Evolutionary conservation across 2,113 vertebrate species (phyloP), one percentile per base, ranked within the genome.

Genomic region (Phylloscopus trochilus): DNA sequence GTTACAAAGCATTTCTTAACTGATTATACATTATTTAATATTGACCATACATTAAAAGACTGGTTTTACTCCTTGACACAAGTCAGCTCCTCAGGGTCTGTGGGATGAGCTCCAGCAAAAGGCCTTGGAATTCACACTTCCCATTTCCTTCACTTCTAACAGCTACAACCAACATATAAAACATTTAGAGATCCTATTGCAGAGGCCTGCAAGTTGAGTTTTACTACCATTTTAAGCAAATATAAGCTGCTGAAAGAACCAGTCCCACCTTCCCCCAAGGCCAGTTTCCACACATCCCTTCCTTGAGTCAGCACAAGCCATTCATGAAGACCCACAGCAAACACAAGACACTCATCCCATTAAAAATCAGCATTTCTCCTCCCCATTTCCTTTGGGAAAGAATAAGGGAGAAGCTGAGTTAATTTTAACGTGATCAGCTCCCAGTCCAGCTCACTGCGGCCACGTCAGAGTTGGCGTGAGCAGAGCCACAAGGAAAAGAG

Each of bases 281-380:
- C 92, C 64, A 70, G 83, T 95, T 87, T 46, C 55, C 47, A 92
- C 96, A 96, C 0, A n/a, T 81, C 64, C 92, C 77, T 64, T 35
- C 60, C 86, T 60, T 89, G 94, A 95, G 86, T 93, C 93, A 96
- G 95, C 85, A 76, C 10, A 15, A 92, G 81, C 79, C 85, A 87
- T 66, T 87, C 77, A 62, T 0, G 1, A 52, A 83, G 92, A 90
- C 55, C 72, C 83, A 93, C 35, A 10, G 92, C 79, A 53, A 88
- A 89, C 75, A 77, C 0, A 27, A 56, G 74, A 89, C 21, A 43
- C 72, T 74, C 72, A 59, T 26, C 66, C 59, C 3, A 13, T 30
- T 55, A 80, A 90, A 83, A 85, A 46, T 7, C 46, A 53, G 41
- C 43, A 28, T 15, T 76, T 66, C 63, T 83, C 75, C 76, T 56